Conservation (phyloP, 2,888 invertebrate genomes). For the Anarsia innoxiella region DNA sequence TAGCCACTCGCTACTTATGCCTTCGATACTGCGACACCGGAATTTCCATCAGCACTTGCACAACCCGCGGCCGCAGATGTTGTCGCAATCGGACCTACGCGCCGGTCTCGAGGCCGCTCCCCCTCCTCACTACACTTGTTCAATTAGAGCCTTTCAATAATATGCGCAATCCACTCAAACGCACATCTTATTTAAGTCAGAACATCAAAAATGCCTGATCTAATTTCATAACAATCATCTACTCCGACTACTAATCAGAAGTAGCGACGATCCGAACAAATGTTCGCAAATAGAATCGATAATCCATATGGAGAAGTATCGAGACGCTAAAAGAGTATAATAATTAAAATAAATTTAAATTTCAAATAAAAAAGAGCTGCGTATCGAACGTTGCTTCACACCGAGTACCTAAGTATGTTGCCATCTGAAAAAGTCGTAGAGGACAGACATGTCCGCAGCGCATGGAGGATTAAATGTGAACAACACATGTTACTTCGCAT, state of each 20-base stretch:
- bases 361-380: too few relatives aligned
- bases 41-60: slow-evolving; percentile 64
- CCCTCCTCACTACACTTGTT: slow-evolving; percentile 62
- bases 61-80: slow-evolving; percentile 46
- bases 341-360: too few relatives aligned
- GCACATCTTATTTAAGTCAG: too few relatives aligned
- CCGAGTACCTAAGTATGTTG: slow-evolving; percentile 5
- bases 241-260: too few relatives aligned
- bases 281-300: too few relatives aligned
- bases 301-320: too few relatives aligned
- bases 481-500: slow-evolving; percentile 7
- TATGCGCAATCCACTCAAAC: slow-evolving; percentile 43
- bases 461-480: slow-evolving; percentile 34
- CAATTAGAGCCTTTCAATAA: slow-evolving; percentile 58
- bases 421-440: slow-evolving; percentile 2
- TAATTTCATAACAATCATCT: too few relatives aligned
- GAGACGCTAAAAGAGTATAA: too few relatives aligned
- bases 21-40: slow-evolving; percentile 47
- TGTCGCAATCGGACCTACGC: slow-evolving; percentile 58
- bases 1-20: slow-evolving; percentile 38
- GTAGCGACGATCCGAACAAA: too few relatives aligned
- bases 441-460: slow-evolving; percentile 24
- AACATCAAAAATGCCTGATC: too few relatives aligned
- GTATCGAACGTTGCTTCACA: too few relatives aligned
- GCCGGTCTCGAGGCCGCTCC: slow-evolving; percentile 49